phyloP scores from a whole-genome alignment of 2,797 vertebrate genomes.

The Aselliscus stoliczkanus region DNA sequence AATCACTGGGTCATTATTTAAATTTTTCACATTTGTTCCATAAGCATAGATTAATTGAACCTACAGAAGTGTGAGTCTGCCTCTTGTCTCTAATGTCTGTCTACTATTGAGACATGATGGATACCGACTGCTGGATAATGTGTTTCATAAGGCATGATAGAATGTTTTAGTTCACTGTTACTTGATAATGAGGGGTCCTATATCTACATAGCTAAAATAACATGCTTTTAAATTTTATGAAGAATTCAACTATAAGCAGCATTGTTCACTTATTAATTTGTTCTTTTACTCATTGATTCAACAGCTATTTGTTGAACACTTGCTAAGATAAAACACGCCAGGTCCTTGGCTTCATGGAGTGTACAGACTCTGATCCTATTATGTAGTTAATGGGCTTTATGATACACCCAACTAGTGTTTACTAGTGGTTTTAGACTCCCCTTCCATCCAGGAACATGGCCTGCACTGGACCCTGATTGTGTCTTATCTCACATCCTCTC shows the following conservation, averaged over 20 bases:
- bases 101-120: neutral
- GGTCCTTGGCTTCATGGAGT: neutral
- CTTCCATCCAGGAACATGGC: neutral
- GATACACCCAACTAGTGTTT: fast-evolving
- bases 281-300: neutral
- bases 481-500: neutral
- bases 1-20: neutral
- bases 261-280: neutral
- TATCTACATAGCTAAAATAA: neutral
- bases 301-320: neutral
- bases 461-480: neutral
- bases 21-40: neutral
- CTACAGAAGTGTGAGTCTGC: neutral
- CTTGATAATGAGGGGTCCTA: neutral
- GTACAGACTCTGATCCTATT: neutral
- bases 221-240: neutral
- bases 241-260: neutral
- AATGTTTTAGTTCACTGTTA: neutral
- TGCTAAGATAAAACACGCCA: neutral
- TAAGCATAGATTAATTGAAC: neutral
- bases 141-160: neutral
- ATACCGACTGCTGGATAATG: neutral
- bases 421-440: neutral
- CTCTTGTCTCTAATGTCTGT: neutral
- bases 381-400: neutral